Conservation (phyloP, 2,888 invertebrate genomes). For the Parnassius smintheus region DNA sequence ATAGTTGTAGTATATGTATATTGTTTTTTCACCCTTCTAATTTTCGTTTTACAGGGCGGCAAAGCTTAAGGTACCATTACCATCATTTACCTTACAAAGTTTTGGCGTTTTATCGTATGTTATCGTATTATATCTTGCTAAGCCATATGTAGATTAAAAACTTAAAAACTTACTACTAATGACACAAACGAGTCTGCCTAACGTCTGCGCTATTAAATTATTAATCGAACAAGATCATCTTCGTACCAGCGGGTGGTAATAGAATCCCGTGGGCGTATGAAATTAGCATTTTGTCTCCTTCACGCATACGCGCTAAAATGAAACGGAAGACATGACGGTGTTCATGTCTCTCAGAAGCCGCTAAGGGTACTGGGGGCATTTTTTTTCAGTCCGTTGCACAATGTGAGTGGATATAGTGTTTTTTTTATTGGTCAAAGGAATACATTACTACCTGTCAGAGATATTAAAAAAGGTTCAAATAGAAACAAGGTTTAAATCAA, state of each 20-base stretch:
- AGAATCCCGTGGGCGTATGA: slow-evolving; percentile 55
- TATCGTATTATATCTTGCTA: slow-evolving; percentile 3
- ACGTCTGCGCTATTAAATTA: slow-evolving; percentile 36
- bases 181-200: slow-evolving; percentile 6
- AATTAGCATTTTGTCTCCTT: slow-evolving; percentile 43
- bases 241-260: slow-evolving; percentile 51
- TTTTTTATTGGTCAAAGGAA: slow-evolving; percentile 25
- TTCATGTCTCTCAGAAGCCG: slow-evolving; percentile 28
- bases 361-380: slow-evolving; percentile 34
- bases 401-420: slow-evolving; percentile 13
- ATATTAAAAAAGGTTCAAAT: slow-evolving; percentile 29
- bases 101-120: background rate
- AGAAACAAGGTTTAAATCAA: slow-evolving; percentile 37
- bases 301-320: slow-evolving; percentile 33
- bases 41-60: too few species aligned
- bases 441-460: slow-evolving; percentile 29
- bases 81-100: too few species aligned
- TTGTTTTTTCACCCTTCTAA: too few species aligned
- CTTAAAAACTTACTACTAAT: slow-evolving; percentile 9
- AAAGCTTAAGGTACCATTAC: too few species aligned
- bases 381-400: slow-evolving; percentile 22
- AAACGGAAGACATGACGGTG: slow-evolving; percentile 35
- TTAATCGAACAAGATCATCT: slow-evolving; percentile 67
- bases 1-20: too few species aligned
- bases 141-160: slow-evolving; percentile 7